Evolutionary conservation across 1,140 invertebrate genomes (phyloP), one percentile per base, ranked within the genome.

Genomic region (Paralvinella palmiformis): DNA sequence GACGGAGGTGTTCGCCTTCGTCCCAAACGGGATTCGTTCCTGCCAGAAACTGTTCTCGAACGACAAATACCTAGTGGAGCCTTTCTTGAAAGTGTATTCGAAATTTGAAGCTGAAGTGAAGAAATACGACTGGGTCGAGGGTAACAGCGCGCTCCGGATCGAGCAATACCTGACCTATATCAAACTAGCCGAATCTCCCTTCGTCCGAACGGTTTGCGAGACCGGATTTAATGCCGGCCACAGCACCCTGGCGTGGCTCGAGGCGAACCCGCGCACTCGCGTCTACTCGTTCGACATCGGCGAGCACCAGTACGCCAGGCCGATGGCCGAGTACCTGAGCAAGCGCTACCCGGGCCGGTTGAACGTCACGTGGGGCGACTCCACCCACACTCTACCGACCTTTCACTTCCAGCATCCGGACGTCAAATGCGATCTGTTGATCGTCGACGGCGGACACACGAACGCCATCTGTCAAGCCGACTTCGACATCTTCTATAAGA

Each of bases 171-270:
- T n/a, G n/a, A n/a, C n/a, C n/a, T n/a, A n/a, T n/a, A n/a, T n/a
- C n/a, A n/a, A n/a, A n/a, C n/a, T 65, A 35, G 59, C 64, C 13
- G 27, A 35, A 10, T 20, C n/a, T 17, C 45, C 45, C 20, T 35
- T 15, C 17, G 35, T 41, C 22, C 53, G 31, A 5, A 62, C 59
- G 1, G 41, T 66, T 35, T 66, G 64, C 27, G 64, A 66, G 44
- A 66, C 59, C 17, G 64, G 64, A 22, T 66, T 66, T 53, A 66
- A 66, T 41, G 44, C 31, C 24, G 64, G 64, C 10, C 64, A 66
- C 29, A 62, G 59, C 58, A 37, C 59, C 22, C 56, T 66, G 45
- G 36, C 55, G 24, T 62, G 31, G 45, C 59, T 66, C 15, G 58
- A 59, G 24, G 32, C 64, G 13, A 55, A 52, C 36, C 20, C 31